phyloP scores from a whole-genome alignment of 1,140 invertebrate species.

The Lepidurus arcticus region DNA sequence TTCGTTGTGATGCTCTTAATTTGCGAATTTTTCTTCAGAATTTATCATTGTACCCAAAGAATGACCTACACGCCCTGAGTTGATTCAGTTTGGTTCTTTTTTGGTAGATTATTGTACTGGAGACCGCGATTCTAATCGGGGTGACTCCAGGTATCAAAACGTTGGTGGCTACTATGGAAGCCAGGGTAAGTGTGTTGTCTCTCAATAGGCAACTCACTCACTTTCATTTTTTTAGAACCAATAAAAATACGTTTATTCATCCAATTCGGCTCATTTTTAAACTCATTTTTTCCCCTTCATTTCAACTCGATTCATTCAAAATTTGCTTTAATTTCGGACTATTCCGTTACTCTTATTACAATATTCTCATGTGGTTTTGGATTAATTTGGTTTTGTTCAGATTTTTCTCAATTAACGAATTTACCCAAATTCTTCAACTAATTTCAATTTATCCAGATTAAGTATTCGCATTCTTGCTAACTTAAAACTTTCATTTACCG shows the following conservation, averaged over 20 bases:
- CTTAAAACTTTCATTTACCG: not conserved
- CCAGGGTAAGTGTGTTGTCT: slow-evolving; percentile 17
- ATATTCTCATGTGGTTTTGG: too few relatives aligned
- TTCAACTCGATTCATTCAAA: not conserved
- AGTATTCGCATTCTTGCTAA: not conserved
- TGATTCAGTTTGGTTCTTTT: not conserved
- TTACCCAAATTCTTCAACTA: too few relatives aligned
- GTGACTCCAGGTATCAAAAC: slow-evolving; percentile 24
- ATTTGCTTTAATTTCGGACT: too few relatives aligned
- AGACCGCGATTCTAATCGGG: slow-evolving; percentile 18
- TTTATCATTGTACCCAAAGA: too few relatives aligned
- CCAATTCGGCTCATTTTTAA: not conserved
- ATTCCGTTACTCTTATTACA: too few relatives aligned
- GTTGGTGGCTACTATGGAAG: slow-evolving; percentile 17
- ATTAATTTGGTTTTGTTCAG: too few relatives aligned
- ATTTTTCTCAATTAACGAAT: too few relatives aligned
- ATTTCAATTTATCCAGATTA: too few relatives aligned
- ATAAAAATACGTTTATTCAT: not conserved
- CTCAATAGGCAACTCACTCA: slow-evolving; percentile 10
- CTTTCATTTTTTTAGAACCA: not conserved
- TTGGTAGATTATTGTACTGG: slow-evolving; percentile 16
- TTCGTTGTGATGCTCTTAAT: too few relatives aligned
- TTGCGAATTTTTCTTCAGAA: too few relatives aligned
- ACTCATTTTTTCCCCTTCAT: not conserved
- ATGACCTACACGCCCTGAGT: not conserved